These are phyloP conservation scores for Baronia brevicornis DNA, from an alignment of 2,888 invertebrate species.

Conservation along the genomic window DNA sequence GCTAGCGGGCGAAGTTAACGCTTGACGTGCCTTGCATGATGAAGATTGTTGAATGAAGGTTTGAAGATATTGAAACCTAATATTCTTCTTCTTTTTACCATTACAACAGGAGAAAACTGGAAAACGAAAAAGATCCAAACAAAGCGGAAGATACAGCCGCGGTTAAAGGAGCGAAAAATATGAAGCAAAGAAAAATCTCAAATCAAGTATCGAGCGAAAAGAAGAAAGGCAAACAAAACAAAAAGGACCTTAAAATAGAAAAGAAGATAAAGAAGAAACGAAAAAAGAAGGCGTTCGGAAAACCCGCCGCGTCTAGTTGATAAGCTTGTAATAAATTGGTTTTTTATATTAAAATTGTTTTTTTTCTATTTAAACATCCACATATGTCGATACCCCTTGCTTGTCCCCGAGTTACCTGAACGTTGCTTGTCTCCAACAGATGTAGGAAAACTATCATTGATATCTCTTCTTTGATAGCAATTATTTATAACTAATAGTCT, in stretches of 20 bases:
- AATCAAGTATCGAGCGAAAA: slow-evolving; percentile 23
- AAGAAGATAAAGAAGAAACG: slow-evolving; percentile 22
- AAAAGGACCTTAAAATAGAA: slow-evolving; percentile 16
- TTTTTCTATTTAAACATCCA: slow-evolving; percentile 12
- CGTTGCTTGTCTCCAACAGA: too few relatives aligned
- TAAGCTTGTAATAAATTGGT: slow-evolving; percentile 7
- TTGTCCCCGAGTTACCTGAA: too few relatives aligned
- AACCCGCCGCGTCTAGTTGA: slow-evolving; percentile 18
- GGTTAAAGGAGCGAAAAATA: slow-evolving; percentile 38
- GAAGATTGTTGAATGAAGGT: too few relatives aligned
- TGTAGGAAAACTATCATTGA: too few relatives aligned
- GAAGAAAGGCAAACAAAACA: slow-evolving; percentile 15
- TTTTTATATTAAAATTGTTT: slow-evolving; percentile 22
- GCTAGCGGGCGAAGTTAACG: too few relatives aligned
- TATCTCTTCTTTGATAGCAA: too few relatives aligned
- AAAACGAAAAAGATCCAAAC: slow-evolving; percentile 28
- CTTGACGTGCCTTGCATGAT: too few relatives aligned
- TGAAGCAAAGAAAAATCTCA: slow-evolving; percentile 44
- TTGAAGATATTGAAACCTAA: too few relatives aligned
- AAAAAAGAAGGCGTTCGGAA: slow-evolving; percentile 21
- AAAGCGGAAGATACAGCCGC: slow-evolving; percentile 29
- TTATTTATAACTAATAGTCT: too few relatives aligned
- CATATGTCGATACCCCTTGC: too few relatives aligned
- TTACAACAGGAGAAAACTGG: slow-evolving; percentile 56
- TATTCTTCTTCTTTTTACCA: too few relatives aligned